These are phyloP conservation scores for Xylota segnis DNA, from an alignment of 2,888 invertebrate species.

Conservation along the genomic window DNA sequence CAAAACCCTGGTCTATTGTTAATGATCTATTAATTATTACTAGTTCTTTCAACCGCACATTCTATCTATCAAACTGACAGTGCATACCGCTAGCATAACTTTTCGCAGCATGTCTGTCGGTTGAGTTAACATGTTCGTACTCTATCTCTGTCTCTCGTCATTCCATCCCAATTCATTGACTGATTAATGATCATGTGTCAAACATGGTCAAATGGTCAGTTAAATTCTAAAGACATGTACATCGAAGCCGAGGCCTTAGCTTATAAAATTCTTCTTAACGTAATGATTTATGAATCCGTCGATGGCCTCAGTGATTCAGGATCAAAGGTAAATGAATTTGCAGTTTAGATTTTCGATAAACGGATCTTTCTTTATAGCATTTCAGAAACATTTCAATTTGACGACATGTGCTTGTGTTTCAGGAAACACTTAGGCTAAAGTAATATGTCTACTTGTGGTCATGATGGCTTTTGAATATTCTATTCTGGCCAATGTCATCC, in stretches of 20 bases:
- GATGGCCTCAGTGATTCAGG: conserved; percentile 66
- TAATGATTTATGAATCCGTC: conserved; percentile 69
- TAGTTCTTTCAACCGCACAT: conserved; percentile 54
- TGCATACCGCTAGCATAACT: conserved; percentile 50
- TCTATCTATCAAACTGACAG: conserved; percentile 64
- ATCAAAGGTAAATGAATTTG: conserved; percentile 49
- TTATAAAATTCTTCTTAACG: conserved; percentile 47
- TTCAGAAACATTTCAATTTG: conserved; percentile 48
- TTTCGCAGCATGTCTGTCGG: conserved; percentile 27
- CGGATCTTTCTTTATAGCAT: too few relatives aligned
- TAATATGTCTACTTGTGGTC: not conserved
- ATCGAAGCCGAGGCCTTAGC: not conserved
- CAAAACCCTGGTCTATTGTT: conserved; percentile 3
- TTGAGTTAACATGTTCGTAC: conserved; percentile 44
- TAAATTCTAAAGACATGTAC: conserved; percentile 41
- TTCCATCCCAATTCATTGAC: conserved; percentile 48
- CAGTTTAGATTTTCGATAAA: conserved; percentile 5
- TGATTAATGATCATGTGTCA: conserved; percentile 71
- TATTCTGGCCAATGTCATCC: not conserved
- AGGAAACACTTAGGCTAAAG: conserved; percentile 29
- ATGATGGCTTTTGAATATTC: conserved; percentile 5
- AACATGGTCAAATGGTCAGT: conserved; percentile 66
- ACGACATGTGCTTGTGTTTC: conserved; percentile 13
- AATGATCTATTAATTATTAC: conserved; percentile 57
- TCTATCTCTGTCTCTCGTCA: not conserved